phyloP scores from a whole-genome alignment of 1,140 invertebrate species.

The Phymastichus coffea region DNA sequence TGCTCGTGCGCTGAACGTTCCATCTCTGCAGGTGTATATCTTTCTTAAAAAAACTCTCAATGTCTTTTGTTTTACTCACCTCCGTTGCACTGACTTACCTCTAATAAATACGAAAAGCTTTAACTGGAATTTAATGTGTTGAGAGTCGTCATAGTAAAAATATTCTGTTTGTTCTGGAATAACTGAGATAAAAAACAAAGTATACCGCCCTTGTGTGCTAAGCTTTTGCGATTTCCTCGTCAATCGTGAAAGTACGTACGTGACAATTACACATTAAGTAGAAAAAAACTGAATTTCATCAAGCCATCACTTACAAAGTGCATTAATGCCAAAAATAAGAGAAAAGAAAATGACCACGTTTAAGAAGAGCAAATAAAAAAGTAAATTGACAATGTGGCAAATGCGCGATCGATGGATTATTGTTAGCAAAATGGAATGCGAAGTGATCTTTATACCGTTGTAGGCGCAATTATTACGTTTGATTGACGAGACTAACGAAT shows the following conservation, averaged over 20 bases:
- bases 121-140: background rate
- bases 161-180: too few relatives aligned
- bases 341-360: too few relatives aligned
- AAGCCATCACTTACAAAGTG: background rate
- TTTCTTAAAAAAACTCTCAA: too few relatives aligned
- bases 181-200: background rate
- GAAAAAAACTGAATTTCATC: background rate
- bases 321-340: conserved; percentile 1
- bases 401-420: background rate
- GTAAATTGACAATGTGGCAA: background rate
- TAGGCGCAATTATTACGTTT: conserved; percentile 25
- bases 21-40: too few relatives aligned
- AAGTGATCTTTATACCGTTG: conserved; percentile 31
- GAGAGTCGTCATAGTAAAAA: background rate
- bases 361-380: background rate
- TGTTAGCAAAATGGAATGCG: too few relatives aligned
- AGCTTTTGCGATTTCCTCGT: conserved; percentile 14
- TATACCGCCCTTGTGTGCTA: conserved; percentile 1
- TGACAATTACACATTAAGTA: background rate
- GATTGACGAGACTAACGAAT: conserved; percentile 26
- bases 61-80: too few relatives aligned
- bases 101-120: too few relatives aligned
- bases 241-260: background rate
- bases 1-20: too few relatives aligned
- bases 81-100: too few relatives aligned